Base-by-base conservation (phyloP, 2,797 vertebrate species). In the Lacerta agilis region DNA sequence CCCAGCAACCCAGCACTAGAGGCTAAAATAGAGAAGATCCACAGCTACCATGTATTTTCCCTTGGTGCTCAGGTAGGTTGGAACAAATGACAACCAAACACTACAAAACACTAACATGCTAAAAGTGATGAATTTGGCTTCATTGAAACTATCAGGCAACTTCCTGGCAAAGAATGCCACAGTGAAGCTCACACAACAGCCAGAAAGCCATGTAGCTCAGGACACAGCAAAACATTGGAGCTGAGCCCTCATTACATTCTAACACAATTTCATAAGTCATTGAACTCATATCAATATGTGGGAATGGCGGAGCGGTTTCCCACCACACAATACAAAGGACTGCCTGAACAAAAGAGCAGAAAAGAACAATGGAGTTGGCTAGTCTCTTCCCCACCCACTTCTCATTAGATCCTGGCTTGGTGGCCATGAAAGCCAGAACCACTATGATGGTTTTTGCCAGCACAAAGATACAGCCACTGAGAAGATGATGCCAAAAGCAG, bases 81-180 rank as follows among this genome's bases (percentile, higher is more conserved):
- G 86, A 38, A 91, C 81, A 75, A 91, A 91, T 9, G 86, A 76
- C 18, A 90, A n/a, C 89, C 89, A 88, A 20, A 90, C 89, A 86
- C 89, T 88, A 25, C 76, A 78, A 55, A 78, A 55, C 10, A 78
- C 43, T 41, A 78, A 55, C 76, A 78, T 78, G 76, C 76, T 78
- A 29, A 78, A 78, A n/a, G 76, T 9, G 45, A 78, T 78, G 11
- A 55, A 55, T 45, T 55, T 78, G 27, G 76, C 25, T 78, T 78
- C 76, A 45, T 78, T 78, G 76, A 78, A 78, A 55, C 76, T 78
- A 45, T 78, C 43, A 41, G 90, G 90, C 67, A 91, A 83, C 61
- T 88, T 89, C 76, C 90, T 80, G 41, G 85, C 85, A 58, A 87
- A 23, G 33, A 91, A 87, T 45, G 87, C 87, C n/a, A 78, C 76